Conservation (phyloP, 1,140 invertebrate species). For the Cotesia chilonis region DNA sequence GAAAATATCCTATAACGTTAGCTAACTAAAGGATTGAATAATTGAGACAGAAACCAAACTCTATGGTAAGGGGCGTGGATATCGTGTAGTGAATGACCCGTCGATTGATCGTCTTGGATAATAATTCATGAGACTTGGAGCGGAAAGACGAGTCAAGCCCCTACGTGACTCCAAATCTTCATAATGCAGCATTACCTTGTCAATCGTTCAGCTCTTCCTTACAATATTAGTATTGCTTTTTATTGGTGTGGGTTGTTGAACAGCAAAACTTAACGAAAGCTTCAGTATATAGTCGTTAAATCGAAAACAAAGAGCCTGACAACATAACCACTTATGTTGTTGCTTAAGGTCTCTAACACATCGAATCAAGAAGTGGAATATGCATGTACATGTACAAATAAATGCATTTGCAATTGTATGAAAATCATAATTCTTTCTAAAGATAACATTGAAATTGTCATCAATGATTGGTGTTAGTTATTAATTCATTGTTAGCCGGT, state of each 20-base stretch:
- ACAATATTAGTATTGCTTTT: too few species aligned
- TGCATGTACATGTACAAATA: too few species aligned
- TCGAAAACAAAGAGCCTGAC: background rate
- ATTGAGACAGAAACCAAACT: slow-evolving; percentile 5
- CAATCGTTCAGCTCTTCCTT: background rate
- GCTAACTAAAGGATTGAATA: slow-evolving; percentile 24
- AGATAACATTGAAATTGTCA: too few species aligned
- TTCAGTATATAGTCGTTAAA: slow-evolving; percentile 9
- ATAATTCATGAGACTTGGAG: slow-evolving; percentile 32
- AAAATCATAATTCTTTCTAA: too few species aligned
- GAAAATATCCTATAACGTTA: background rate
- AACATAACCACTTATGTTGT: too few species aligned
- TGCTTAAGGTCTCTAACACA: too few species aligned
- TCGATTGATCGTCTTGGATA: slow-evolving; percentile 40
- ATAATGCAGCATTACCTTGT: slow-evolving; percentile 35
- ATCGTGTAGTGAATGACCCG: slow-evolving; percentile 18
- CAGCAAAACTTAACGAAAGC: background rate
- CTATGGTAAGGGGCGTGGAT: background rate
- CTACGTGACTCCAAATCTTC: slow-evolving; percentile 39
- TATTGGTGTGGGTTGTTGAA: too few species aligned
- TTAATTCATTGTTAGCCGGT: too few species aligned
- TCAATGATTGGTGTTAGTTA: too few species aligned
- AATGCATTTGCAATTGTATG: too few species aligned
- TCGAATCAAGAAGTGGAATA: too few species aligned
- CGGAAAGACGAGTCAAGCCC: slow-evolving; percentile 8